Base-by-base conservation (phyloP, 2,797 vertebrate species). In the Falco berigora region DNA sequence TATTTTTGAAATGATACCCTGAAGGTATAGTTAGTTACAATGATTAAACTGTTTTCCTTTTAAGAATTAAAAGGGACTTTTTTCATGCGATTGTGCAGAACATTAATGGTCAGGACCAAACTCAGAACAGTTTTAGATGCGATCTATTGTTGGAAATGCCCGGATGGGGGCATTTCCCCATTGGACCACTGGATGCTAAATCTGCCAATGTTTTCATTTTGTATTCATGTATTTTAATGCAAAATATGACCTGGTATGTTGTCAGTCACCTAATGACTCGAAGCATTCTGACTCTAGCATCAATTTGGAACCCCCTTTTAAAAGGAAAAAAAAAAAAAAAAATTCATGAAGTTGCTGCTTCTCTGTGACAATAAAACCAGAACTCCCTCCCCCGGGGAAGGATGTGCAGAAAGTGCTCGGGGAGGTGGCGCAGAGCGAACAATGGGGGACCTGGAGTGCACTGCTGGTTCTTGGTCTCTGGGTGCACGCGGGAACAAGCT, bases 31-130 rank as follows among this genome's bases (percentile, higher is more conserved):
- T 88, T 96, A 90, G 94, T 96, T 90, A 93, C 61, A 66, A 77
- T 92, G 97, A 96, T 97, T 96, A 96, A 91, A 91, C 92, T 91
- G 77, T 93, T 97, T 97, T 95, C 87, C 85, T 97, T 96, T 92
- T 58, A 89, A 88, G 92, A 93, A 89, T 88, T 85, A 85, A 96
- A 95, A 87, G 50, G 87, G 79, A 85, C 80, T 42, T 92, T 63
- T 85, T 91, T 73, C 73, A 64, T 56, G 66, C 16, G 46, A 36
- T 74, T 42, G 27, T 68, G 66, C 66, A 88, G 76, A 38, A 73
- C 58, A 76, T 88, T 71, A 82, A 72, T 68, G 79, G 82, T 88
- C 96, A 96, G 92, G 86, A 64, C 86, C 6, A 2, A 58, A 56
- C 72, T 77, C 81, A n/a, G 76, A 71, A 69, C 85, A 63, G 71